Percentiles rank a stretch among this genome's conserved stretches.
phyloP scores from a whole-genome alignment of 1,140 invertebrate genomes.

The Drosophila sp. region DNA sequence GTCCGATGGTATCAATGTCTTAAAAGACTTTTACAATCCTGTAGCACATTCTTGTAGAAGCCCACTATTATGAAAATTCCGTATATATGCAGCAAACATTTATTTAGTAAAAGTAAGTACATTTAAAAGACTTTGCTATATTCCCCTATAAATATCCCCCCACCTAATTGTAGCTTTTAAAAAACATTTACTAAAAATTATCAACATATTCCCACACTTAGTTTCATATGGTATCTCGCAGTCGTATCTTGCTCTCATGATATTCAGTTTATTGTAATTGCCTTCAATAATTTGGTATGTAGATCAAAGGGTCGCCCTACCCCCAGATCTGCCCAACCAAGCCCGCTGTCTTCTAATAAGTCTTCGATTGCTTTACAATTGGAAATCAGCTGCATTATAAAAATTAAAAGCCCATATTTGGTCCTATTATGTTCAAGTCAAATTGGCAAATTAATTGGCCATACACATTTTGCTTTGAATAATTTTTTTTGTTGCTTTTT shows the following conservation, averaged over 20 bases:
- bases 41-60: too few relatives aligned
- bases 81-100: too few relatives aligned
- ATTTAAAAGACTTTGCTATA: too few relatives aligned
- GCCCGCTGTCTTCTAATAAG: constrained; percentile 62
- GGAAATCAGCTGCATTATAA: constrained; percentile 49
- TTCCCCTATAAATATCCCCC: too few relatives aligned
- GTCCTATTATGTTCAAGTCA: constrained; percentile 55
- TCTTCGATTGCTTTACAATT: constrained; percentile 60
- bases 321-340: background rate
- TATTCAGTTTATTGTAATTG: background rate
- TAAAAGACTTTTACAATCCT: too few relatives aligned
- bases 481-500: constrained; percentile 23
- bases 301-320: background rate
- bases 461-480: constrained; percentile 37
- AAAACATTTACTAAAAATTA: too few relatives aligned
- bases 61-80: too few relatives aligned
- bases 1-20: too few relatives aligned
- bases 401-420: constrained; percentile 78
- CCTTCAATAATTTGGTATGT: constrained; percentile 9
- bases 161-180: too few relatives aligned
- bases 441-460: constrained; percentile 77
- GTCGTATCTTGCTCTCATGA: background rate
- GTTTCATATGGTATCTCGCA: background rate
- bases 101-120: too few relatives aligned
- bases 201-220: too few relatives aligned